Evolutionary conservation across 2,797 vertebrate genomes (phyloP), one percentile per base, ranked within the genome.

Genomic region (Kryptolebias ocellatus): DNA sequence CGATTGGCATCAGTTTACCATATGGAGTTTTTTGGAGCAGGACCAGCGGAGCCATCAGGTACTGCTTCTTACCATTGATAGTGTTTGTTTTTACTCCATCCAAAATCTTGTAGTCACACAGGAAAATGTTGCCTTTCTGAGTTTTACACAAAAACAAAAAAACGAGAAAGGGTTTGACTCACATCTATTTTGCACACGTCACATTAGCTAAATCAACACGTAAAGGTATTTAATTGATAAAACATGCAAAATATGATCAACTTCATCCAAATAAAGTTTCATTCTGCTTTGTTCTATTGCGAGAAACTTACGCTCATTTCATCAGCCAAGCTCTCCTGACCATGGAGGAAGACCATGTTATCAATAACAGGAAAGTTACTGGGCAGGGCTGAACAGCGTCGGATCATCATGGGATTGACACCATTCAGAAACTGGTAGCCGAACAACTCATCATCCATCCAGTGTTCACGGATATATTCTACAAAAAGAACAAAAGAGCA

Each of bases 121-220:
- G 76, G 81, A 85, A 95, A 29, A 94, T 84, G 71, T 93, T 94
- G 29, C 94, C 93, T n/a, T 88, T 90, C 95, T 95, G 12, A 46
- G 17, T 24, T 24, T 24, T 24, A 24, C 20, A 24, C 20, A 24
- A 24, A 24, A 24, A 24, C 20, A 24, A 24, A 24, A 24, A 24
- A 24, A 24, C 20, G 20, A 24, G 20, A 24, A 24, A 24, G 20
- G 20, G 20, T 24, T 24, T 24, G 20, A 24, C 20, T 24, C 20
- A 24, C 20, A 24, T 24, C 2, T 24, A 24, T 24, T 24, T 24
- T 24, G 20, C 20, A 24, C 20, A 24, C 20, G 20, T 24, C 20
- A 1, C 20, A 24, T 24, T 24, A 24, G 20, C 20, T 24, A 24
- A 24, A 24, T 24, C 20, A 24, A 24, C 20, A 24, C 20, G 20